Percentiles rank a stretch among this genome's conserved stretches.
Conservation (phyloP, 2,797 vertebrate genomes). For the Decapterus maruadsi region DNA sequence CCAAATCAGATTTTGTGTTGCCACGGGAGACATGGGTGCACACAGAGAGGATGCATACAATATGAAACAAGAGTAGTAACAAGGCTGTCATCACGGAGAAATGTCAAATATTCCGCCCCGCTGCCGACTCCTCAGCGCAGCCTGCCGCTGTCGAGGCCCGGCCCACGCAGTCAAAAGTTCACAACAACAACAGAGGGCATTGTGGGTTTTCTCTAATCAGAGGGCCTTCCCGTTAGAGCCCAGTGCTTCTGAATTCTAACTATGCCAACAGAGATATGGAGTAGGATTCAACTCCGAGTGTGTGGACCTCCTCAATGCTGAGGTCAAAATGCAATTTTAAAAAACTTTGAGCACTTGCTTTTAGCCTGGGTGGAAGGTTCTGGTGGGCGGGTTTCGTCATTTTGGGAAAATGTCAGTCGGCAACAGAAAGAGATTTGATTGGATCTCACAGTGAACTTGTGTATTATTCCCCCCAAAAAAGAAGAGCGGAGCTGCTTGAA, state of each 20-base stretch:
- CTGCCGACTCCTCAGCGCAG: conserved; percentile 75
- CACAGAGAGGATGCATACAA: conserved; percentile 61
- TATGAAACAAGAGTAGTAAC: conserved; percentile 71
- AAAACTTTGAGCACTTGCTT: conserved; percentile 54
- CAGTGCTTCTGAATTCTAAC: conserved; percentile 77
- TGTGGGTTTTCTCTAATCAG: conserved; percentile 81
- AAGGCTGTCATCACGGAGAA: conserved; percentile 80
- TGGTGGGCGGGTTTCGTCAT: conserved; percentile 57
- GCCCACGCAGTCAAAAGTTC: conserved; percentile 86
- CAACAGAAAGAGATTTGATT: conserved; percentile 47
- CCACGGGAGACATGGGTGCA: conserved; percentile 61
- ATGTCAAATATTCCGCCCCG: conserved; percentile 84
- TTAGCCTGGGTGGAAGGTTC: conserved; percentile 43
- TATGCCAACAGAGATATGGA: conserved; percentile 79
- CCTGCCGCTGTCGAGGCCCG: conserved; percentile 67
- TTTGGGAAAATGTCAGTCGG: conserved; percentile 68
- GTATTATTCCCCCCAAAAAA: conserved; percentile 15
- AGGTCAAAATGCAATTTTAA: conserved; percentile 70
- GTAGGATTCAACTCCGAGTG: conserved; percentile 73
- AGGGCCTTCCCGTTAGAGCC: conserved; percentile 71
- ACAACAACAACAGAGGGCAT: conserved; percentile 81
- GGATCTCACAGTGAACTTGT: conserved; percentile 37
- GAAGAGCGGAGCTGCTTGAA: not conserved
- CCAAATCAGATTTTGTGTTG: conserved; percentile 70
- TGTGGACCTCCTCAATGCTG: conserved; percentile 61